Percentiles rank a stretch among this genome's conserved stretches.
phyloP scores from a whole-genome alignment of 2,888 invertebrate species.

The Eurois occulta region DNA sequence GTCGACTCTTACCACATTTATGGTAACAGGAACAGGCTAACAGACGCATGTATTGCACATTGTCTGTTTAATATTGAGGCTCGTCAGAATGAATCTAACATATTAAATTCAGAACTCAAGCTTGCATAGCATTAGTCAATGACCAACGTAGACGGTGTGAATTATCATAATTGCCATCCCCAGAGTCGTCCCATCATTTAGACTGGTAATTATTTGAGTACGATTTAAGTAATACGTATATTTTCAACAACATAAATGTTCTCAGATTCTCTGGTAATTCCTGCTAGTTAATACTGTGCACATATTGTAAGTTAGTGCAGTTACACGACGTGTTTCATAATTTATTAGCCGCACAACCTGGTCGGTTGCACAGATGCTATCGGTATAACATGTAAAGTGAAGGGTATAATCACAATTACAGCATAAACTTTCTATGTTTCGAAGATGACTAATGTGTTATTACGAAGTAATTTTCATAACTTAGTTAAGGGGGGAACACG shows the following conservation, averaged over 20 bases:
- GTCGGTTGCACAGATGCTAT: slow-evolving; percentile 65
- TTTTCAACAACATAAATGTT: slow-evolving; percentile 34
- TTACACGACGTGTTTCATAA: slow-evolving; percentile 64
- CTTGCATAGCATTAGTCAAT: slow-evolving; percentile 1
- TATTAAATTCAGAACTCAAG: background rate
- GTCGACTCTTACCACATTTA: slow-evolving; percentile 20
- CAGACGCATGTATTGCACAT: background rate
- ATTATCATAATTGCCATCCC: slow-evolving; percentile 22
- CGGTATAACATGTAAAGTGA: slow-evolving; percentile 65
- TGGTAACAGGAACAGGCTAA: background rate
- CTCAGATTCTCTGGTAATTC: slow-evolving; percentile 29
- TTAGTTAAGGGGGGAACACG: slow-evolving; percentile 7
- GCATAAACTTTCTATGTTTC: slow-evolving; percentile 64
- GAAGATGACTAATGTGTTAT: slow-evolving; percentile 50
- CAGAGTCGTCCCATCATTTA: slow-evolving; percentile 3
- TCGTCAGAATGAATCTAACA: slow-evolving; percentile 3
- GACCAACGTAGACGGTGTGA: slow-evolving; percentile 1
- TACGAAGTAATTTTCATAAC: slow-evolving; percentile 49
- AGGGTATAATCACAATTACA: slow-evolving; percentile 65
- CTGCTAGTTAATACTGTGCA: slow-evolving; percentile 43
- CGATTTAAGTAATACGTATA: slow-evolving; percentile 7
- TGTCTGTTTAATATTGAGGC: background rate
- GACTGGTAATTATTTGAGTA: slow-evolving; percentile 16
- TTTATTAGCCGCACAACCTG: slow-evolving; percentile 62
- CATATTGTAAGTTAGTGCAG: slow-evolving; percentile 48